Conservation (phyloP, 2,888 invertebrate species). For the Drosophila robusta region DNA sequence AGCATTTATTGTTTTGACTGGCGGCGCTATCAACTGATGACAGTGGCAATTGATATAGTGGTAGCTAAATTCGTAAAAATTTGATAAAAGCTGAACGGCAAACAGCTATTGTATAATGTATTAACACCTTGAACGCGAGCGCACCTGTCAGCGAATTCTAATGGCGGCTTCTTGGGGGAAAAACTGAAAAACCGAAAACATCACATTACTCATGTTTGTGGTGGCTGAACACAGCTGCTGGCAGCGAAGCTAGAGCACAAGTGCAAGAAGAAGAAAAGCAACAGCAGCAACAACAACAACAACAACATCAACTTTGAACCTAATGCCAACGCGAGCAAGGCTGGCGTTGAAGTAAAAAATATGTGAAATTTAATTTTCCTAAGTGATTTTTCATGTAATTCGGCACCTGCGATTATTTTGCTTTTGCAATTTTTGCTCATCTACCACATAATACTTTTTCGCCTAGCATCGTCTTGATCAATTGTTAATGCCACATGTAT, state of each 20-base stretch:
- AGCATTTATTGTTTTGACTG: slow-evolving; percentile 6
- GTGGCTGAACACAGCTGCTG: slow-evolving; percentile 63
- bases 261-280: slow-evolving; percentile 20
- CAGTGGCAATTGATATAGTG: slow-evolving; percentile 58
- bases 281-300: slow-evolving; percentile 19
- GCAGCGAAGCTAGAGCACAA: slow-evolving; percentile 11
- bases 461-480: slow-evolving; percentile 67
- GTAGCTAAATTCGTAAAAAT: slow-evolving; percentile 39
- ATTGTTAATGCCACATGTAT: slow-evolving; percentile 76
- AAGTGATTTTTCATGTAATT: slow-evolving; percentile 81
- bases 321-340: slow-evolving; percentile 52
- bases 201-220: slow-evolving; percentile 76
- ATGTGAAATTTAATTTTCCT: slow-evolving; percentile 81
- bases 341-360: slow-evolving; percentile 77
- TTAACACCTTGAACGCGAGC: slow-evolving; percentile 44
- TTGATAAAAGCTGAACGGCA: slow-evolving; percentile 2
- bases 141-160: slow-evolving; percentile 53
- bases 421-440: slow-evolving; percentile 42
- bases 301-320: slow-evolving; percentile 47
- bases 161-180: slow-evolving; percentile 15
- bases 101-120: slow-evolving; percentile 54
- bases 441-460: slow-evolving; percentile 68
- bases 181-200: slow-evolving; percentile 50
- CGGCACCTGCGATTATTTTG: slow-evolving; percentile 79
- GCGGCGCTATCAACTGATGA: slow-evolving; percentile 26